A percentile compares a stretch with the other conserved stretches of the same genome.
phyloP scores from a whole-genome alignment of 2,113 vertebrate species.

The Gracilinanus agilis region DNA sequence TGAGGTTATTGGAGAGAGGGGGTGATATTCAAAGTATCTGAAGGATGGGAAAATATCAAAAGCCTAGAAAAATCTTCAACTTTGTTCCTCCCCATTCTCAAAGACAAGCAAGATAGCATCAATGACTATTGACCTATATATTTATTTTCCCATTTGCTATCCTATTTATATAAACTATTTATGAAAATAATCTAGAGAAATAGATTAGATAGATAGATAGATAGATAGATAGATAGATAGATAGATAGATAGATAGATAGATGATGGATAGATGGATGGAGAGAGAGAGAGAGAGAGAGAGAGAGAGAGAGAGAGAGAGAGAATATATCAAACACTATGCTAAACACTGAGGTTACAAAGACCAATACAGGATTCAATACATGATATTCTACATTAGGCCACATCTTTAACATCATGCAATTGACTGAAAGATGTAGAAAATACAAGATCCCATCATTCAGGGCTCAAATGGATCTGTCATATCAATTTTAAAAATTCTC shows the following conservation, averaged over 20 bases:
- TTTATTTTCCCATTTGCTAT: background rate
- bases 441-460: background rate
- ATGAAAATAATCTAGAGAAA: background rate
- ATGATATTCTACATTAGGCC: background rate
- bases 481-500: background rate
- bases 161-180: background rate
- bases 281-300: no score
- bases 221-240: no score
- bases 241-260: no score
- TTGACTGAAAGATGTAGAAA: background rate
- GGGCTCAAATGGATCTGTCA: background rate
- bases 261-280: no score
- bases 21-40: background rate
- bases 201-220: background rate
- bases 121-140: background rate
- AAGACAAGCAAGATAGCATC: background rate
- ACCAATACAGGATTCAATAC: background rate
- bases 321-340: background rate
- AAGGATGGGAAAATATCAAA: background rate
- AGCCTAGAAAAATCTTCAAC: background rate
- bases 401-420: background rate
- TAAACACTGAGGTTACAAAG: background rate
- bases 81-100: background rate
- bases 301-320: no score
- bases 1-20: background rate